phyloP scores from a whole-genome alignment of 1,140 invertebrate genomes.

The Formica exsecta region DNA sequence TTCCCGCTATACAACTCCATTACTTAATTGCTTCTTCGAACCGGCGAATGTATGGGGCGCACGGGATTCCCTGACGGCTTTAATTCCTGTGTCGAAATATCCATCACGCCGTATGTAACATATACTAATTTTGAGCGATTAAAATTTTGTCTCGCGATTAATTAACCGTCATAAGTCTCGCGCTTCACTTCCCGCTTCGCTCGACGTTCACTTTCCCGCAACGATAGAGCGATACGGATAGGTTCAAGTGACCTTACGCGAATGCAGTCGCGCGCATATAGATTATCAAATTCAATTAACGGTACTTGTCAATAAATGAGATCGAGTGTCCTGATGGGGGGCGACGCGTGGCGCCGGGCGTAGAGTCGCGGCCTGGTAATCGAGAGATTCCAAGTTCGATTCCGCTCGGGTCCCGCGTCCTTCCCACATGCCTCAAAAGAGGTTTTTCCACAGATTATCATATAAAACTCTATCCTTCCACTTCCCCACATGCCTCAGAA shows the following conservation, averaged over 20 bases:
- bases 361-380: too few species aligned
- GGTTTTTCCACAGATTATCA: too few species aligned
- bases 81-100: constrained; percentile 50
- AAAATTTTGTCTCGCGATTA: constrained; percentile 50
- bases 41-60: constrained; percentile 22
- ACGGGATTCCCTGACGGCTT: constrained; percentile 44
- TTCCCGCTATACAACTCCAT: constrained; percentile 32
- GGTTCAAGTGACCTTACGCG: background rate
- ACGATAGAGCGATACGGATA: background rate
- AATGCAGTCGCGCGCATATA: background rate
- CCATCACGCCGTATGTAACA: constrained; percentile 33
- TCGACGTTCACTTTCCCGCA: constrained; percentile 40
- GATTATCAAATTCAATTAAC: constrained; percentile 38
- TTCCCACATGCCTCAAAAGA: too few species aligned
- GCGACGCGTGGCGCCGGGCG: too few species aligned
- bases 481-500: too few species aligned
- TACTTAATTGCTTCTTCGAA: constrained; percentile 51
- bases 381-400: too few species aligned
- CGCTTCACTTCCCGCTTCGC: background rate
- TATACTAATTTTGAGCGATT: constrained; percentile 50
- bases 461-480: too few species aligned
- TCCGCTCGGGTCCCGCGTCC: too few species aligned
- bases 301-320: background rate
- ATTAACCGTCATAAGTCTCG: constrained; percentile 29
- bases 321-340: constrained; percentile 4